Evolutionary conservation across 2,113 vertebrate genomes (phyloP).

Genomic region (Esox niger): DNA sequence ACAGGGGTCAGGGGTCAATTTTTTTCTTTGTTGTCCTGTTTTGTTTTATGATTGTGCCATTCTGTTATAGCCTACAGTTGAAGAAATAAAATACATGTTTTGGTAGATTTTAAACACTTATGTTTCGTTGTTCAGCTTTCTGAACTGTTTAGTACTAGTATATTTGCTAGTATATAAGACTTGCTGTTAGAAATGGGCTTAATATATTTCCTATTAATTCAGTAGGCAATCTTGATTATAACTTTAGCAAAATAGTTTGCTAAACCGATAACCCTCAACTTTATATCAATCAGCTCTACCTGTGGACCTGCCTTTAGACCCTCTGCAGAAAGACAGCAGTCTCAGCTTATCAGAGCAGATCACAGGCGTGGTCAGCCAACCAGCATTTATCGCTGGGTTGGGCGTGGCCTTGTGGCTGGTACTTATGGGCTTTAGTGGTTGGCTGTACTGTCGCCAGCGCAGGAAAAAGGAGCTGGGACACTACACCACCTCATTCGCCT

Average conservation of each 20-base stretch:
- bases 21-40: too few relatives aligned
- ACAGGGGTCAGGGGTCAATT: too few relatives aligned
- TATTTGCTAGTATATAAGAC: too few relatives aligned
- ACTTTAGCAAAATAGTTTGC: neutral
- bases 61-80: too few relatives aligned
- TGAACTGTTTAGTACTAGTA: too few relatives aligned
- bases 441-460: constrained; percentile 85
- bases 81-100: too few relatives aligned
- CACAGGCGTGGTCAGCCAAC: constrained; percentile 76
- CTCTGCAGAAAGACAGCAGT: constrained; percentile 51
- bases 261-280: neutral
- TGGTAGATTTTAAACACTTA: too few relatives aligned
- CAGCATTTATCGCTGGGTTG: constrained; percentile 87
- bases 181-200: too few relatives aligned
- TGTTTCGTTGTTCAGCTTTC: too few relatives aligned
- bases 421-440: constrained; percentile 82
- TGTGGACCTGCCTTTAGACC: constrained; percentile 49
- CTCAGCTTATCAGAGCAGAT: constrained; percentile 79
- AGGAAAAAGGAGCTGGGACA: constrained; percentile 92
- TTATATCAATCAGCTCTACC: constrained; percentile 37
- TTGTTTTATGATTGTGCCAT: too few relatives aligned
- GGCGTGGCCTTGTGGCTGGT: constrained; percentile 85
- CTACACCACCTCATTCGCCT: constrained; percentile 93
- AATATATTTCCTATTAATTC: neutral
- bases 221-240: neutral